Evolutionary conservation across 1,140 invertebrate species (phyloP), one percentile per base, ranked within the genome.

Genomic region (Drosophila saltans): DNA sequence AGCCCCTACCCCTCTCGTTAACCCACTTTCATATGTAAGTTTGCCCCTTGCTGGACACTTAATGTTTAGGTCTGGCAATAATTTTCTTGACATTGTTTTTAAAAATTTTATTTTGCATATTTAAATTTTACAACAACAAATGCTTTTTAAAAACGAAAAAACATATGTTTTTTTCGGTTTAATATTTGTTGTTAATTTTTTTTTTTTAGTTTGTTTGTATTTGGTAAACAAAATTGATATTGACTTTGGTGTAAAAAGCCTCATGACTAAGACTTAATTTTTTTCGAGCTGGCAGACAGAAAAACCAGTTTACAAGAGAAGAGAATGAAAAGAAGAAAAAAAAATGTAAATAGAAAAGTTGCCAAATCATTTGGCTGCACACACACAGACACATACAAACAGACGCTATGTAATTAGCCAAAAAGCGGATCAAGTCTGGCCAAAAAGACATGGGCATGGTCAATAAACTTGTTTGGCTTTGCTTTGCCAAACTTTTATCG

Each of bases 221-320:
- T 77, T 77, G 74, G 9, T 57, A 64, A 77, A 77, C 74, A 70
- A 77, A 62, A 71, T 66, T 80, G 78, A 75, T 80, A 80, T 80
- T 80, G 78, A 80, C 78, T 80, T 80, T 80, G 77, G 52, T 75
- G 77, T 80, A 75, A 80, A 67, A 58, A 70, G 66, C 33, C 21
- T 52, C 45, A 64, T 64, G 63, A 8, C 57, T 60, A 56, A 67
- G 71, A 57, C 43, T 36, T 48, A 58, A 40, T 62, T 41, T 16
- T 16, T 16, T 16, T 10, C 16, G 62, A 36, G 43, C 26, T 63
- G 58, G 60, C 57, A 74, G 40, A 24, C 63, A 69, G 52, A 36
- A 55, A 80, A 81, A 81, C 80, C 79, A 70, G 80, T 81, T 80
- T 75, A 36, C 60, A 72, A 72, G 57, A 40, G 26, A 72, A 72